Evolutionary conservation across 1,140 invertebrate species (phyloP), one percentile per base, ranked within the genome.

Genomic region (Lethocerus indicus): DNA sequence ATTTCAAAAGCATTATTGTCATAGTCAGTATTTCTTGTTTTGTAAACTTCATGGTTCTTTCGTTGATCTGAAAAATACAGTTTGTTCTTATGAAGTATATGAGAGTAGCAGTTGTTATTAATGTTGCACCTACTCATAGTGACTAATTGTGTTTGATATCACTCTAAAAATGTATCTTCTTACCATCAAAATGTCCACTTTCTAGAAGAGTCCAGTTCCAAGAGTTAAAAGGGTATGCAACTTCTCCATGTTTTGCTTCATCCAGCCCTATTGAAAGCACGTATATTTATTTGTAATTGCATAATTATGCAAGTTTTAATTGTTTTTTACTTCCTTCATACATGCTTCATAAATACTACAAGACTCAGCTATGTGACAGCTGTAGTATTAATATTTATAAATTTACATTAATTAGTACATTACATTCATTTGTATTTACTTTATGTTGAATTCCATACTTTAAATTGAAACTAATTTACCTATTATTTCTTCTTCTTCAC

Each of bases 211-310:
- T 21, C 36, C 47, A 39, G 20, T 47, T 37, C 63, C 64, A 65
- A 5, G 59, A 56, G 29, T 60, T 55, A 5, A 52, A 52, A 3
- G 71, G 71, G 55, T 74, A 74, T 1, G 70, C 70, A 2, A 67
- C 64, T 52, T 73, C 71, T 1, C 66, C 67, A 53, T 73, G 71
- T 53, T 70, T 71, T 9, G 64, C 60, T 12, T 71, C 66, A 56
- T 73, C 71, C 40, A 71, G 50, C 50, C 69, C 69, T 67, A 53
- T 13, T 51, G 48, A 52, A 23, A 29, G 37, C 18, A 25, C 4
- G 24, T 14, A 50, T 23, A 24, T 23, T 39, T 3, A 40, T 9
- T 37, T 28, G 2, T 13, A 28, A 18, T 49, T 5, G n/a, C 20
- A 2, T 18, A 18, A 42, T 9, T 25, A 12, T 2, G 9, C 18